A percentile compares a stretch with the other conserved stretches of the same genome.
Conservation (phyloP, 2,888 invertebrate species). For the Mactromeris polynyma region DNA sequence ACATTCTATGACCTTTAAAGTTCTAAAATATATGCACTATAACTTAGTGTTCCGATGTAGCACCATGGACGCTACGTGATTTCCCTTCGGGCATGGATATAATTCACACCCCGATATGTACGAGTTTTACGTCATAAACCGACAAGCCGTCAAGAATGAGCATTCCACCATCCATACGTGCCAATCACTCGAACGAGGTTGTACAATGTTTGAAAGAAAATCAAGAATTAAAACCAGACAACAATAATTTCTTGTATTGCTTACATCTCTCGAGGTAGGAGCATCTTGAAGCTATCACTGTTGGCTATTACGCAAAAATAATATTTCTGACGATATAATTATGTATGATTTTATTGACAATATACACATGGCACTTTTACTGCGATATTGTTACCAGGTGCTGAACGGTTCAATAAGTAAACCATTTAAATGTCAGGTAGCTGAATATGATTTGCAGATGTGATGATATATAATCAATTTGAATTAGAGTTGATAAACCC, state of each 20-base stretch:
- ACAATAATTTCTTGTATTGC: neutral
- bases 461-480: neutral
- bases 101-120: neutral
- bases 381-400: neutral
- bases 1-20: no score
- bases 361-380: neutral
- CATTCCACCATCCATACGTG: neutral
- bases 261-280: neutral
- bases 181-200: neutral
- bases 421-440: neutral
- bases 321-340: slow-evolving; percentile 2
- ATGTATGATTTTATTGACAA: neutral
- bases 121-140: neutral
- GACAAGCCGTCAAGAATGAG: neutral
- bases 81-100: no score
- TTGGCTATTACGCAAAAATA: slow-evolving; percentile 3
- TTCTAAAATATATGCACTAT: no score
- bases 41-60: no score
- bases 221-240: neutral
- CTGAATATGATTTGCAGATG: neutral
- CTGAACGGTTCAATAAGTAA: neutral
- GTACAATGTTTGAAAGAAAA: neutral
- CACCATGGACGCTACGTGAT: no score
- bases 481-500: neutral
- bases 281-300: neutral